Evolutionary conservation across 2,888 invertebrate species (phyloP).

Genomic region (Thecophora atra): DNA sequence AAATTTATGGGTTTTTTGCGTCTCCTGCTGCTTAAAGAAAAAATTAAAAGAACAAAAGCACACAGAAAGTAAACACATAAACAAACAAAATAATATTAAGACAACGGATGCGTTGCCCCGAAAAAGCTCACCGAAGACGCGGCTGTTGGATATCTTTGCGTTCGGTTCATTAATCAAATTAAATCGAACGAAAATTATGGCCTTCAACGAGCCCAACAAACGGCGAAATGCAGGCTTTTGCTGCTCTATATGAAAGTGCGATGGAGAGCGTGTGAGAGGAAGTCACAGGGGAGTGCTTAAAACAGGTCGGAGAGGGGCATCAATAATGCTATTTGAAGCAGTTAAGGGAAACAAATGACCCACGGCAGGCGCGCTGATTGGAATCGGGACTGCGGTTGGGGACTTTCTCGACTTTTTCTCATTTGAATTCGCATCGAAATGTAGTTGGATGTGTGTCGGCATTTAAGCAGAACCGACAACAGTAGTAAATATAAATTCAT

Average conservation of each 20-base stretch:
- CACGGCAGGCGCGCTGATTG: not conserved
- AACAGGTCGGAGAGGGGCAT: not conserved
- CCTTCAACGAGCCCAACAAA: slow-evolving; percentile 11
- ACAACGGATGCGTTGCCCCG: not conserved
- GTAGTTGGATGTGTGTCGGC: not conserved
- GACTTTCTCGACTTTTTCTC: not conserved
- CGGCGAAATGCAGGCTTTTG: slow-evolving; percentile 10
- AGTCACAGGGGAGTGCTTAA: not conserved
- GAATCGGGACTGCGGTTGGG: not conserved
- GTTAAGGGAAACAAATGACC: slow-evolving; percentile 30
- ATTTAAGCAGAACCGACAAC: not conserved
- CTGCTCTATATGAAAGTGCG: slow-evolving; percentile 1
- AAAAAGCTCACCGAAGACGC: slow-evolving; percentile 23
- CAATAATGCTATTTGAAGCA: slow-evolving; percentile 21
- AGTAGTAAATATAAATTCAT: slow-evolving; percentile 26
- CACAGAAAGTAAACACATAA: not conserved
- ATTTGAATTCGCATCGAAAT: not conserved
- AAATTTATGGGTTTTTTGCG: not conserved
- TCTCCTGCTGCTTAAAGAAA: not conserved
- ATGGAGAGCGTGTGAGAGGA: not conserved
- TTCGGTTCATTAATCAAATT: slow-evolving; percentile 35
- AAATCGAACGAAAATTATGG: slow-evolving; percentile 36
- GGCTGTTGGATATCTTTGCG: slow-evolving; percentile 24
- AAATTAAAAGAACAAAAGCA: not conserved
- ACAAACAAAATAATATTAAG: not conserved